Percentiles rank a stretch among this genome's conserved stretches.
Evolutionary conservation across 2,797 vertebrate species (phyloP).

Genomic region (Myripristis jacobus): DNA sequence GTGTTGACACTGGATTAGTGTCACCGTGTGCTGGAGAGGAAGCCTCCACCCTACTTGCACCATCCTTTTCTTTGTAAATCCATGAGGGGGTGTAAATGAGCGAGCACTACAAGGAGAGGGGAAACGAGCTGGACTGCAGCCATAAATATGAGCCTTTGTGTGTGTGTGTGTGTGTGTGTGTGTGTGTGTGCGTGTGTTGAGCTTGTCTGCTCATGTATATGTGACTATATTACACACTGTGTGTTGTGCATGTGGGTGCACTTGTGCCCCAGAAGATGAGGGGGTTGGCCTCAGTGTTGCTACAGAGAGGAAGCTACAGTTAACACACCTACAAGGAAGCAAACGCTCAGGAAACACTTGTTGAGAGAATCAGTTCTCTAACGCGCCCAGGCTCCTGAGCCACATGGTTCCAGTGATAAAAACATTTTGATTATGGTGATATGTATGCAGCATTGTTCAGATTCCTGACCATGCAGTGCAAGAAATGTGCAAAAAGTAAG

Average conservation of each 20-base stretch:
- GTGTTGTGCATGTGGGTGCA: background rate
- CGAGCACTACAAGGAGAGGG: slow-evolving; percentile 33
- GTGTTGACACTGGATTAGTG: slow-evolving; percentile 71
- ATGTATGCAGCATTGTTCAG: background rate
- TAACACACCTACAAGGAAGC: slow-evolving; percentile 18
- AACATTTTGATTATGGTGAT: background rate
- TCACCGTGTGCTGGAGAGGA: slow-evolving; percentile 54
- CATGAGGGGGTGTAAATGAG: slow-evolving; percentile 69
- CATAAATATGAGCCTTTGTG: slow-evolving; percentile 35
- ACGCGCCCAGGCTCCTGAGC: background rate
- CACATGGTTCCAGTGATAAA: background rate
- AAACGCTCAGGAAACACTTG: slow-evolving; percentile 28
- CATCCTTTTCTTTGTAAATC: slow-evolving; percentile 61
- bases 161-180: slow-evolving; percentile 15
- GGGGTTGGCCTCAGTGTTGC: background rate
- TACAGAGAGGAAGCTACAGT: slow-evolving; percentile 33
- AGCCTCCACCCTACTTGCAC: slow-evolving; percentile 60
- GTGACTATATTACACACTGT: background rate
- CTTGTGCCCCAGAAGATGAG: background rate
- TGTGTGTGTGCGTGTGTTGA: slow-evolving; percentile 15
- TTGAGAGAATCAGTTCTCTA: background rate
- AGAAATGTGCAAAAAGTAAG: too few species aligned
- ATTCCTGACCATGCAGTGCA: background rate
- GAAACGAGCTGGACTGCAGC: slow-evolving; percentile 31
- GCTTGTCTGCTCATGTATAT: background rate